phyloP scores from a whole-genome alignment of 2,888 invertebrate genomes.

The Plebejus anna region DNA sequence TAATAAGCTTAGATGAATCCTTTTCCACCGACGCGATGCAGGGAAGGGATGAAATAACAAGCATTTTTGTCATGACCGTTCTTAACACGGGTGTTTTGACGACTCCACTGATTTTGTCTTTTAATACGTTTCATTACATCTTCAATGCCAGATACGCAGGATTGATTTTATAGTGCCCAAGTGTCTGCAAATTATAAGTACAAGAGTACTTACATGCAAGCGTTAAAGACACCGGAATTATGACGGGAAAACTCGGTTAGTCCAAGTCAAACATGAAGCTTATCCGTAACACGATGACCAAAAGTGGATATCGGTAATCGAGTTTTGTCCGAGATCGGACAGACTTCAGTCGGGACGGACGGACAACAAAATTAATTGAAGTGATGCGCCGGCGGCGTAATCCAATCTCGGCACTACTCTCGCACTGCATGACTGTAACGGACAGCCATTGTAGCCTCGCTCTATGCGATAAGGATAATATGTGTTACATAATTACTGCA shows the following conservation, averaged over 20 bases:
- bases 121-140: too few relatives aligned
- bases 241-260: conserved; percentile 7
- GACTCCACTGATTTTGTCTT: neutral
- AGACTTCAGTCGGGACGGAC: conserved; percentile 51
- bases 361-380: conserved; percentile 74
- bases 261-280: conserved; percentile 35
- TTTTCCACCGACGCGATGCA: neutral
- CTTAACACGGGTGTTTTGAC: neutral
- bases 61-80: neutral
- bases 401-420: conserved; percentile 53
- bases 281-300: conserved; percentile 41
- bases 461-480: neutral
- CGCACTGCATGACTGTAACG: conserved; percentile 36
- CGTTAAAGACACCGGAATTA: neutral
- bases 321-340: conserved; percentile 62
- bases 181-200: too few relatives aligned
- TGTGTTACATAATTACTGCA: neutral
- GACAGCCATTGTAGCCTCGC: neutral
- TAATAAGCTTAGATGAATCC: too few relatives aligned
- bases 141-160: too few relatives aligned
- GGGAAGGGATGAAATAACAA: neutral
- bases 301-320: conserved; percentile 63
- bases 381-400: conserved; percentile 66
- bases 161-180: too few relatives aligned
- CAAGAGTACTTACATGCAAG: neutral